Evolutionary conservation across 2,888 invertebrate genomes (phyloP).

Genomic region (Tanaodytes sp.): DNA sequence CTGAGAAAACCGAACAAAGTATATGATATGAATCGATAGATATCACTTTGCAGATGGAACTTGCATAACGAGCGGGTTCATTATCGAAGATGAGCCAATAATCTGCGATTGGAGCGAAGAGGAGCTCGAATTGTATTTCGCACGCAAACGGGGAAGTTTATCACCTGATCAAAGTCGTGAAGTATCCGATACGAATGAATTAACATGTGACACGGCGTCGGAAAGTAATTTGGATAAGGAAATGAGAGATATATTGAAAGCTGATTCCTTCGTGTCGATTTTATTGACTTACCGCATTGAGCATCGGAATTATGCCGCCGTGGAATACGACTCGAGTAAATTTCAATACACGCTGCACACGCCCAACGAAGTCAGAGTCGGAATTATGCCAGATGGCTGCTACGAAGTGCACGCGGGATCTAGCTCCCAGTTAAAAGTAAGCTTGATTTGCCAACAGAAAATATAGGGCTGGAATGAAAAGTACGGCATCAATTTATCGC

Average conservation of each 20-base stretch:
- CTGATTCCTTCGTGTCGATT: constrained; percentile 66
- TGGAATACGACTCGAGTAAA: constrained; percentile 72
- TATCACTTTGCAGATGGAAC: constrained; percentile 63
- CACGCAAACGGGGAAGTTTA: constrained; percentile 18
- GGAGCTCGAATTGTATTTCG: constrained; percentile 60
- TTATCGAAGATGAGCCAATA: constrained; percentile 61
- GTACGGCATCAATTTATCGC: not conserved
- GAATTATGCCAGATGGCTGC: constrained; percentile 57
- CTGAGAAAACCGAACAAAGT: too few relatives aligned
- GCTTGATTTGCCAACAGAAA: too few relatives aligned
- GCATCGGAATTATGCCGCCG: constrained; percentile 75
- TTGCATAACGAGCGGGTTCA: constrained; percentile 61
- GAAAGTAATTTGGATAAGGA: constrained; percentile 48
- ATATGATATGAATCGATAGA: constrained; percentile 14
- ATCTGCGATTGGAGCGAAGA: constrained; percentile 65
- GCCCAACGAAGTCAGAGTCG: constrained; percentile 61
- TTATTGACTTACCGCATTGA: constrained; percentile 70
- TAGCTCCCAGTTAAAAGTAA: constrained; percentile 29
- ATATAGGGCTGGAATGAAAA: constrained; percentile 8
- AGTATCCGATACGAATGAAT: constrained; percentile 26
- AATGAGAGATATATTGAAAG: constrained; percentile 56
- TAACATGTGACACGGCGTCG: constrained; percentile 24
- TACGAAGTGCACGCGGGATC: constrained; percentile 38
- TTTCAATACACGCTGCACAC: constrained; percentile 62
- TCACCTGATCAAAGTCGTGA: constrained; percentile 22